Percentiles rank a stretch among this genome's conserved stretches.
Evolutionary conservation across 2,113 vertebrate species (phyloP).

Genomic region (Oophaga pumilio): DNA sequence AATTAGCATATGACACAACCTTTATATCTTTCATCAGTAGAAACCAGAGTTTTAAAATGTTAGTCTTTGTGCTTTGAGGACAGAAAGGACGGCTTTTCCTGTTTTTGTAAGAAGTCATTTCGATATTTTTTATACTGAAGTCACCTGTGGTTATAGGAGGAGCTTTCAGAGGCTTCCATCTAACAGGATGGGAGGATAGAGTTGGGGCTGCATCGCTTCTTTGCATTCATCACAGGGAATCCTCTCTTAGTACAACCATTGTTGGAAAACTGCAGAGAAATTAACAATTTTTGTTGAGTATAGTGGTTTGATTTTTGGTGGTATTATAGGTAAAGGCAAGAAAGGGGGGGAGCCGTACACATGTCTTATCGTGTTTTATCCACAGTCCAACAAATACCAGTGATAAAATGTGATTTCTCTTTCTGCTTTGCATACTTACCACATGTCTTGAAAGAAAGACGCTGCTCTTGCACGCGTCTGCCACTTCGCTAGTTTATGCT

Average conservation of each 20-base stretch:
- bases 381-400: too few species aligned
- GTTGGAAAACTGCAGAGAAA: not conserved
- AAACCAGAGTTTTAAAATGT: not conserved
- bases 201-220: not conserved
- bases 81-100: not conserved
- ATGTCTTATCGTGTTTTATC: too few species aligned
- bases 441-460: too few species aligned
- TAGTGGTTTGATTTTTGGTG: not conserved
- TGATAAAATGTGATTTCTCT: too few species aligned
- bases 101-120: conserved; percentile 10
- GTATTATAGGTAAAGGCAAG: not conserved
- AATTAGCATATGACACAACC: conserved; percentile 34
- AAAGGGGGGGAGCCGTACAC: not conserved
- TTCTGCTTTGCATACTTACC: too few species aligned
- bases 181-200: not conserved
- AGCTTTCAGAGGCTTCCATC: not conserved
- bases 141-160: not conserved
- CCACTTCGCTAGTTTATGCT: too few species aligned
- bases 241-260: not conserved
- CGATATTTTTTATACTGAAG: not conserved
- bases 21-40: not conserved
- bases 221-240: not conserved
- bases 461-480: too few species aligned
- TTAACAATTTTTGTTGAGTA: not conserved
- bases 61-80: conserved; percentile 3